These are phyloP conservation scores for Acyrthosiphon pisum DNA, from an alignment of 1,140 invertebrate species.

Conservation along the genomic window DNA sequence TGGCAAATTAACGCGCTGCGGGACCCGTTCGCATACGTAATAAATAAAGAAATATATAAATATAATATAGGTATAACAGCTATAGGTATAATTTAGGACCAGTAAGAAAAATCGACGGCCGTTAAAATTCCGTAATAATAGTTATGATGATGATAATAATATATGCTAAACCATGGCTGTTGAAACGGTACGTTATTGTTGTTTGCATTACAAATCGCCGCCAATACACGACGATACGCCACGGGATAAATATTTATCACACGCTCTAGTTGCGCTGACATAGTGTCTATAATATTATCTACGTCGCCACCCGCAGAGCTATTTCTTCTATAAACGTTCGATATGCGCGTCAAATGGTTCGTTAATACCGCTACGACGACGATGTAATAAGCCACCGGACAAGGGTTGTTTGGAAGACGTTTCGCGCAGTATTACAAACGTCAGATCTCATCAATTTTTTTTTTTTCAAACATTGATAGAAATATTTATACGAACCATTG, in stretches of 20 bases:
- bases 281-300: not conserved
- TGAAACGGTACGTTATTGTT: slow-evolving; percentile 54
- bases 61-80: not conserved
- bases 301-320: not conserved
- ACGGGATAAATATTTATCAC: slow-evolving; percentile 19
- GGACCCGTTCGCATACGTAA: not conserved
- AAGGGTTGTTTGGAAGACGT: not conserved
- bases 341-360: slow-evolving; percentile 24
- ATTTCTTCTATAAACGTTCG: not conserved
- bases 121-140: slow-evolving; percentile 32
- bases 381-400: not conserved
- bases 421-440: not conserved
- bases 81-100: no score
- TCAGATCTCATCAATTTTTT: not conserved
- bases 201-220: slow-evolving; percentile 32
- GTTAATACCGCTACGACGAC: not conserved
- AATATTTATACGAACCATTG: not conserved
- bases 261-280: slow-evolving; percentile 44
- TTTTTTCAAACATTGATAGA: not conserved
- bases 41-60: slow-evolving; percentile 6
- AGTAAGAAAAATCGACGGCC: not conserved
- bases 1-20: not conserved
- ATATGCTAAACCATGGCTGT: slow-evolving; percentile 25
- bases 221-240: not conserved
- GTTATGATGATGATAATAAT: not conserved